Evolutionary conservation across 1,140 invertebrate genomes (phyloP).

Genomic region (Brachystomella parvula): DNA sequence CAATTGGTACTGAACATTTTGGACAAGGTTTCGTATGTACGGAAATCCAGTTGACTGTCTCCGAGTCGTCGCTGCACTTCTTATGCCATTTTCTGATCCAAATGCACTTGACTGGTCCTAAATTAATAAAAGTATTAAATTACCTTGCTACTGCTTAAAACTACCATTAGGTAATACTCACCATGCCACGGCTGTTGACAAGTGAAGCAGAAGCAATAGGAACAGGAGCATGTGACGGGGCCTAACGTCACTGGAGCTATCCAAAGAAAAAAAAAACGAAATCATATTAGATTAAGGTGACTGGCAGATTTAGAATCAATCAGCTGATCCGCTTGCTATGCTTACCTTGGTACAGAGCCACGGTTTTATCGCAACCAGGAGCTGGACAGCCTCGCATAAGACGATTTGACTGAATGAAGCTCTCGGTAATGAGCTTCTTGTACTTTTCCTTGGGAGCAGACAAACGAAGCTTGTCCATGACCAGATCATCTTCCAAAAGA

Average conservation of each 20-base stretch:
- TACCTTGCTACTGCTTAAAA: no score
- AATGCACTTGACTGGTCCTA: slow-evolving; percentile 55
- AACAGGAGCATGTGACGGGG: not conserved
- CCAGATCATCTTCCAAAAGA: not conserved
- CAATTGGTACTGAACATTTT: slow-evolving; percentile 55
- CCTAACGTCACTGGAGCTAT: not conserved
- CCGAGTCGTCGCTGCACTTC: slow-evolving; percentile 61
- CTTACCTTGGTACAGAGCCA: not conserved
- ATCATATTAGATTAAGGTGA: no score
- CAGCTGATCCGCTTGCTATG: not conserved
- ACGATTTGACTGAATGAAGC: not conserved
- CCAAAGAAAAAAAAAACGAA: no score
- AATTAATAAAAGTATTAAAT: no score
- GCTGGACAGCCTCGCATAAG: no score
- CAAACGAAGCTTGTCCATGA: not conserved
- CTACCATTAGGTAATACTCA: no score
- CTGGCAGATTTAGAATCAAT: no score
- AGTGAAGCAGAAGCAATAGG: not conserved
- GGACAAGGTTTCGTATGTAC: slow-evolving; percentile 59
- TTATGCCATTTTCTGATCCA: slow-evolving; percentile 56
- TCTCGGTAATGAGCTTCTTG: not conserved
- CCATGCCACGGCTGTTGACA: not conserved
- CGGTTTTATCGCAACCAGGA: no score
- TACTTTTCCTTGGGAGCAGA: not conserved
- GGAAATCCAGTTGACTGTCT: slow-evolving; percentile 60